Evolutionary conservation across 1,140 invertebrate species (phyloP).

Genomic region (Sinonovacula constricta): DNA sequence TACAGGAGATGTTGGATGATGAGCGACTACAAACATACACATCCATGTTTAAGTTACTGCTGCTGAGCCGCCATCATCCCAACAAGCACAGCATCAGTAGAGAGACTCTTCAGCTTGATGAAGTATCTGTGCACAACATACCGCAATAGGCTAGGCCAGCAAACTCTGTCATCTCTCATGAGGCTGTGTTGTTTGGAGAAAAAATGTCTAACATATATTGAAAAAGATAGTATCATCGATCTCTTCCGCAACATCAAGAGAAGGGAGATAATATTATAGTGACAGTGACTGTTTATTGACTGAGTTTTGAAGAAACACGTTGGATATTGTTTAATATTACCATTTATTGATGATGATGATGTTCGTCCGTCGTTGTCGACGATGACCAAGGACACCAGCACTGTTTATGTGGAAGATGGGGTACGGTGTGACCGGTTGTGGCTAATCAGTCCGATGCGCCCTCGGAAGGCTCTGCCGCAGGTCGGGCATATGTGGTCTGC

Average conservation of each 20-base stretch:
- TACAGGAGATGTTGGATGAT: constrained; percentile 12
- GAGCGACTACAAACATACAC: background rate
- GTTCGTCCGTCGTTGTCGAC: too few species aligned
- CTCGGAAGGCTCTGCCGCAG: too few species aligned
- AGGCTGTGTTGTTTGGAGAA: background rate
- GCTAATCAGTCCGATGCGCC: too few species aligned
- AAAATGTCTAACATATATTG: background rate
- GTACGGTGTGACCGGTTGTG: too few species aligned
- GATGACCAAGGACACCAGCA: too few species aligned
- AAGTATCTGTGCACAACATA: constrained; percentile 3
- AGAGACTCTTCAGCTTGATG: constrained; percentile 25
- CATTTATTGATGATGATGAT: too few species aligned
- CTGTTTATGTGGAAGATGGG: too few species aligned
- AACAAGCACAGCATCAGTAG: constrained; percentile 11
- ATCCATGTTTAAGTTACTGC: constrained; percentile 9
- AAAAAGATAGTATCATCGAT: background rate
- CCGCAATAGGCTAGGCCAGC: constrained; percentile 5
- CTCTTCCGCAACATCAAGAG: background rate
- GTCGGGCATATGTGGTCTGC: too few species aligned
- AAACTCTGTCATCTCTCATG: background rate
- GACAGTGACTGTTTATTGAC: background rate
- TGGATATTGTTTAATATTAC: too few species aligned
- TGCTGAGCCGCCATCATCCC: constrained; percentile 14
- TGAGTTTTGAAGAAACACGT: background rate
- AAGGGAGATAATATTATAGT: background rate